Evolutionary conservation across 2,888 invertebrate species (phyloP).

Genomic region (Campoletis raptor): DNA sequence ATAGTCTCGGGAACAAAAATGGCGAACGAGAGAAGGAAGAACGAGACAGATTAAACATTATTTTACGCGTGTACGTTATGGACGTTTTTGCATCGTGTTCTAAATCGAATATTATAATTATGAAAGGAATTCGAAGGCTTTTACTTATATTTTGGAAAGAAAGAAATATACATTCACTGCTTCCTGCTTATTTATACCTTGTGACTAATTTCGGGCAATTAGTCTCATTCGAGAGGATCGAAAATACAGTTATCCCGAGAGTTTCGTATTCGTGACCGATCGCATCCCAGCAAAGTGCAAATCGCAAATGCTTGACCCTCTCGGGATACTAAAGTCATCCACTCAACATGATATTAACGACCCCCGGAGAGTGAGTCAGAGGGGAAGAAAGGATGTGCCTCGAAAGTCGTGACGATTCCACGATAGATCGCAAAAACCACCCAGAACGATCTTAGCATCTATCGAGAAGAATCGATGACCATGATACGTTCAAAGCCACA

Average conservation of each 20-base stretch:
- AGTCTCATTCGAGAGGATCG: constrained; percentile 46
- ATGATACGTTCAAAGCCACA: not conserved
- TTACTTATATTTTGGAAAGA: constrained; percentile 39
- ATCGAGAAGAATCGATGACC: constrained; percentile 39
- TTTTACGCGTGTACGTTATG: constrained; percentile 56
- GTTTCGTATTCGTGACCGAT: constrained; percentile 52
- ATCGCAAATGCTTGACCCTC: constrained; percentile 34
- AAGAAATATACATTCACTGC: not conserved
- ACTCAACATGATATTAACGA: constrained; percentile 42
- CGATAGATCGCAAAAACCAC: constrained; percentile 49
- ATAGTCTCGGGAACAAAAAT: constrained; percentile 44
- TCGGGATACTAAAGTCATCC: constrained; percentile 19
- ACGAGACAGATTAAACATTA: constrained; percentile 46
- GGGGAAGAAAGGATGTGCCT: constrained; percentile 33
- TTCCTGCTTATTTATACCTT: not conserved
- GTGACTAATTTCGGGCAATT: constrained; percentile 40
- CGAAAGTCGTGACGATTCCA: constrained; percentile 68
- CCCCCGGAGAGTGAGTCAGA: constrained; percentile 27
- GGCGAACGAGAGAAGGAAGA: constrained; percentile 13
- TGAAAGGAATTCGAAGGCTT: constrained; percentile 46
- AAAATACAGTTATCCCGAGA: constrained; percentile 35
- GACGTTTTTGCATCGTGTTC: constrained; percentile 28
- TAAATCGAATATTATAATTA: constrained; percentile 50
- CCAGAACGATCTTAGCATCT: constrained; percentile 39
- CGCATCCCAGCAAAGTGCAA: constrained; percentile 9